Conservation (phyloP, 2,797 vertebrate genomes). For the Microchirus variegatus region DNA sequence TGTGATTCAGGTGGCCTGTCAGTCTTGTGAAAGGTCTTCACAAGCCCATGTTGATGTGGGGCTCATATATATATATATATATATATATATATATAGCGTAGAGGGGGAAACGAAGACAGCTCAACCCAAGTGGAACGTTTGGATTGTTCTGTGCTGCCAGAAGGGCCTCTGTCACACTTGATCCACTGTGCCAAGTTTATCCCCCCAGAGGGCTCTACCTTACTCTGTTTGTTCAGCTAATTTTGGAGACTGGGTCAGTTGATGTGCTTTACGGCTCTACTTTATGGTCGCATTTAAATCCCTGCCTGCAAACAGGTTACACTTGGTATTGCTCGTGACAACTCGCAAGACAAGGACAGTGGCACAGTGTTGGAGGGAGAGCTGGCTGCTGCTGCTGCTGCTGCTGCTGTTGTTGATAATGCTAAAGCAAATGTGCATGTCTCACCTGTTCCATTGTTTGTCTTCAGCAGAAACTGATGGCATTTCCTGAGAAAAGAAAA, state of each 20-base stretch:
- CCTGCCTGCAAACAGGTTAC: constrained; percentile 36
- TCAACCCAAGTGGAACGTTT: constrained; percentile 74
- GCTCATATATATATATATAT: constrained; percentile 53
- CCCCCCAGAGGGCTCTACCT: constrained; percentile 68
- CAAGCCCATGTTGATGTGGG: constrained; percentile 67
- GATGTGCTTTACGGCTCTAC: constrained; percentile 61
- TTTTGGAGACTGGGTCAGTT: constrained; percentile 67
- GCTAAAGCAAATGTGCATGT: constrained; percentile 3
- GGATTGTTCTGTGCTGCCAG: constrained; percentile 73
- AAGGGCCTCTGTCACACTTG: constrained; percentile 69
- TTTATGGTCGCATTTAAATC: constrained; percentile 61
- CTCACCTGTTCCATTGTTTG: constrained; percentile 69
- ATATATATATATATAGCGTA: constrained; percentile 45
- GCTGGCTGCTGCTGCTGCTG: background rate
- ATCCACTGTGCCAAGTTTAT: constrained; percentile 65
- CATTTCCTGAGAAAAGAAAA: constrained; percentile 67
- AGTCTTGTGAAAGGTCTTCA: constrained; percentile 73
- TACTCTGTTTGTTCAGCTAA: constrained; percentile 76
- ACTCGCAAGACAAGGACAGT: constrained; percentile 8
- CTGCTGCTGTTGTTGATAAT: constrained; percentile 5
- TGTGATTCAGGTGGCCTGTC: constrained; percentile 78
- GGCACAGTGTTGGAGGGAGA: background rate
- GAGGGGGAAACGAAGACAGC: constrained; percentile 71
- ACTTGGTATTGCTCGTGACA: constrained; percentile 18
- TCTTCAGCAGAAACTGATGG: constrained; percentile 50